Conservation (phyloP, 2,888 invertebrate species). For the Caradrina kadenii region DNA sequence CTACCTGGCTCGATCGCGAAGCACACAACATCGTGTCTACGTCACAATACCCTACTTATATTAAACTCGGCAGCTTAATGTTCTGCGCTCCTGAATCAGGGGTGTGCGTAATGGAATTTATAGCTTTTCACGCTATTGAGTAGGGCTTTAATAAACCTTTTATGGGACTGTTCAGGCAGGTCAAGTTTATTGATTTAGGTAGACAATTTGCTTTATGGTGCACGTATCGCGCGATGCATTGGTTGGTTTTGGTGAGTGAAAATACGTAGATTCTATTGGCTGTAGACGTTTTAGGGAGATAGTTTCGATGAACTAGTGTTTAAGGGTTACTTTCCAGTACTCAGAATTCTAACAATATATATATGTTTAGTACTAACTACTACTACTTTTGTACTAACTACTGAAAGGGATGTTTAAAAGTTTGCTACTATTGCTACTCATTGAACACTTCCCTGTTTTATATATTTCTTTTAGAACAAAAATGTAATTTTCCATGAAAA, state of each 20-base stretch:
- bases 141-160: slow-evolving; percentile 64
- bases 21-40: slow-evolving; percentile 65
- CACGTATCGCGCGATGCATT: slow-evolving; percentile 23
- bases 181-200: slow-evolving; percentile 69
- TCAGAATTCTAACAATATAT: neutral
- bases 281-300: slow-evolving; percentile 4
- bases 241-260: slow-evolving; percentile 6
- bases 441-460: neutral
- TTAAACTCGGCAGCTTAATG: slow-evolving; percentile 74
- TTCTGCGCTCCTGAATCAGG: slow-evolving; percentile 68
- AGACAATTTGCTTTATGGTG: slow-evolving; percentile 35
- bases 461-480: neutral
- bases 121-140: slow-evolving; percentile 64
- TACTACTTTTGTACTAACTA: slow-evolving; percentile 7
- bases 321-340: slow-evolving; percentile 29
- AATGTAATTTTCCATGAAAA: slow-evolving; percentile 3
- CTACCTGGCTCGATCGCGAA: slow-evolving; percentile 75
- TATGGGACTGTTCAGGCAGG: slow-evolving; percentile 69
- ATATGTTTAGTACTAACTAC: slow-evolving; percentile 23
- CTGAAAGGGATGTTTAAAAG: slow-evolving; percentile 26
- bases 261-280: slow-evolving; percentile 1
- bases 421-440: neutral
- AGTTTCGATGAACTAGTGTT: slow-evolving; percentile 1
- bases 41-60: slow-evolving; percentile 70
- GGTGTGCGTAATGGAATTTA: slow-evolving; percentile 69